These are phyloP conservation scores for Podargus strigoides DNA, from an alignment of 2,797 vertebrate species.

Conservation along the genomic window DNA sequence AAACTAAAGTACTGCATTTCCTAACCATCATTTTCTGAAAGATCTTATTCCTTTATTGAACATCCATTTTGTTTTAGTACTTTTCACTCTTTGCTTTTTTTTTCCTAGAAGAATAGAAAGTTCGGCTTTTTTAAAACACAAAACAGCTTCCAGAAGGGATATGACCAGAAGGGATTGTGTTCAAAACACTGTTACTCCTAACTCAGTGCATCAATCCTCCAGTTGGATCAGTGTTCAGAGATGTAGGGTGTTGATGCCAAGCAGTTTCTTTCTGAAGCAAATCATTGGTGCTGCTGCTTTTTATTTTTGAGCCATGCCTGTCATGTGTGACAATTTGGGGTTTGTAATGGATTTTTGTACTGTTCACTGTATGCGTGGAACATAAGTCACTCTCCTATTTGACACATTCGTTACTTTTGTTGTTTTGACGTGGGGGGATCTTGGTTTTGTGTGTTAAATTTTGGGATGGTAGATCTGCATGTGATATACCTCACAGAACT, in stretches of 20 bases:
- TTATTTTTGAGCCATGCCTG: constrained; percentile 59
- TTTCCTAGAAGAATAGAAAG: neutral
- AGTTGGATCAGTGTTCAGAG: neutral
- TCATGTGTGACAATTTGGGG: constrained; percentile 1
- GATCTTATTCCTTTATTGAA: neutral
- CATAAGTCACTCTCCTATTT: neutral
- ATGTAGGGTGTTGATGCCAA: neutral
- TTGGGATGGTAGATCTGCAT: constrained; percentile 12
- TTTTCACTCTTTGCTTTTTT: neutral
- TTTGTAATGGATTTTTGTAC: neutral
- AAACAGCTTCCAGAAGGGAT: neutral
- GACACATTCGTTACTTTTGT: neutral
- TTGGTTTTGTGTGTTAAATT: neutral
- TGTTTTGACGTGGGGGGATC: neutral
- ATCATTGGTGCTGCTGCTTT: constrained; percentile 23
- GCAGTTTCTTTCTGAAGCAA: constrained; percentile 16
- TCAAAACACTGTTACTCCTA: neutral
- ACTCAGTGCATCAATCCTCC: neutral
- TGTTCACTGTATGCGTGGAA: neutral
- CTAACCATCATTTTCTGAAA: neutral
- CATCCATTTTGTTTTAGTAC: neutral
- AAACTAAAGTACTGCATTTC: neutral
- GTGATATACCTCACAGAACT: constrained; percentile 65
- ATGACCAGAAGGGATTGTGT: neutral
- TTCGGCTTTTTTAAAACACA: neutral